Conservation (phyloP, 2,113 vertebrate species). For the Nesogale talazaci region DNA sequence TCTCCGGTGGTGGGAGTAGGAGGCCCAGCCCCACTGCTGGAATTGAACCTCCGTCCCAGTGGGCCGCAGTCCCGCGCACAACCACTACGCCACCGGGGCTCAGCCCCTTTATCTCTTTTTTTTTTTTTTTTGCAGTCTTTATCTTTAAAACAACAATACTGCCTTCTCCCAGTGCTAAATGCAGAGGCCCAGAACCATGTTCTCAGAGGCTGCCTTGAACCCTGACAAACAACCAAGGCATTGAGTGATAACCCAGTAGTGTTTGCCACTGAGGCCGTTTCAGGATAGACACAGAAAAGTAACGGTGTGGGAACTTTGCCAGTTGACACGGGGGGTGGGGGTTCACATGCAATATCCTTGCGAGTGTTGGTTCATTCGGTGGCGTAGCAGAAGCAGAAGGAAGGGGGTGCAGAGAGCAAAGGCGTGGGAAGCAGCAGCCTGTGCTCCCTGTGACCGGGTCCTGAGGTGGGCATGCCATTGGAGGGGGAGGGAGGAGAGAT, state of each 20-base stretch:
- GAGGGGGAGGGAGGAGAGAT: conserved; percentile 87
- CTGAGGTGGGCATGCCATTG: conserved; percentile 88
- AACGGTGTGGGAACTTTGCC: conserved; percentile 85
- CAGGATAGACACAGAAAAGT: conserved; percentile 80
- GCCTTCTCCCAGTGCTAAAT: not conserved
- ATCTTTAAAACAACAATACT: not conserved
- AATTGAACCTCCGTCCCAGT: too few species aligned
- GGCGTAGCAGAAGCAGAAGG: conserved; percentile 38
- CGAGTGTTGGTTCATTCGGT: conserved; percentile 29
- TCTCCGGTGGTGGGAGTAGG: too few species aligned
- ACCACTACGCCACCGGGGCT: too few species aligned
- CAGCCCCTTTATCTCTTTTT: too few species aligned
- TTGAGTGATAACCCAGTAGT: conserved; percentile 57
- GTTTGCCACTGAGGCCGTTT: conserved; percentile 74
- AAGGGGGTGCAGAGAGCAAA: conserved; percentile 12
- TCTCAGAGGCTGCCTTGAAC: conserved; percentile 31
- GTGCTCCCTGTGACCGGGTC: conserved; percentile 85
- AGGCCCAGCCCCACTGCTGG: too few species aligned
- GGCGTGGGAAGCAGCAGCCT: conserved; percentile 29
- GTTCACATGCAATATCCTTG: conserved; percentile 42
- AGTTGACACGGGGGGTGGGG: conserved; percentile 75
- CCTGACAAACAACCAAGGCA: conserved; percentile 33
- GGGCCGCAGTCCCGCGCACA: too few species aligned
- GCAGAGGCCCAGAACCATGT: not conserved
- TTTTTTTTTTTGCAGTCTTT: too few species aligned